Base-by-base conservation (phyloP, 1,140 invertebrate species). In the Drosophila pseudoobscura region DNA sequence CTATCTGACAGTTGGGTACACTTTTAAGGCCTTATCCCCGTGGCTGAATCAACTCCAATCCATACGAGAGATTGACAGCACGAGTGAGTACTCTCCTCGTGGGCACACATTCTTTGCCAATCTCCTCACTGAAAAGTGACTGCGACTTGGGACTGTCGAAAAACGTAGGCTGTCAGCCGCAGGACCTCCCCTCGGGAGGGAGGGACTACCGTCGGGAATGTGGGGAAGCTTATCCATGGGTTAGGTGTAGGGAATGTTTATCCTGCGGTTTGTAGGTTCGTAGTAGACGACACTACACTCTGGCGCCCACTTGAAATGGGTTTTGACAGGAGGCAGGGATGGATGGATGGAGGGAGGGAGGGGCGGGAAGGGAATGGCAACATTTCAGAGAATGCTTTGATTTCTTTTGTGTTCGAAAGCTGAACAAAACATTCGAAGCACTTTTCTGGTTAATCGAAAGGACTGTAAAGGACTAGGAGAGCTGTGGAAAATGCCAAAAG, bases 221-320 rank as follows among this genome's bases (percentile, higher is more conserved):
- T 4, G 24, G 24, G 24, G 24, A 26, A 26, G 24, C 4, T 26
- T 5, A 5, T 26, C 24, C 24, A 8, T 8, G 3, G 29, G 7
- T 31, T 31, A 8, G 29, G 8, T 31, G 29, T 31, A 8, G 29
- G 29, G 29, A 6, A 7, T 31, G 29, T 31, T 31, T 31, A 31
- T 31, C 29, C 29, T 3, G 29, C 35, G 11, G 35, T 13, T 39
- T 13, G 11, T 39, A 13, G 35, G 35, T 20, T 20, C 1, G 20
- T 20, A 2, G 20, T 20, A 20, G 35, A 39, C 11, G 47, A 73
- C 46, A 51, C 70, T 75, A 50, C 72, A 55, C 41, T 55, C 58
- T 75, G 54, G 50, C 62, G 62, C 71, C 62, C 62, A 66, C 62
- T 75, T 75, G 73, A 75, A 65, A 61, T 75, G 72, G 73, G 72